Percentiles rank a stretch among this genome's conserved stretches.
Evolutionary conservation across 2,888 invertebrate species (phyloP).

Genomic region (Eupithecia abbreviata): DNA sequence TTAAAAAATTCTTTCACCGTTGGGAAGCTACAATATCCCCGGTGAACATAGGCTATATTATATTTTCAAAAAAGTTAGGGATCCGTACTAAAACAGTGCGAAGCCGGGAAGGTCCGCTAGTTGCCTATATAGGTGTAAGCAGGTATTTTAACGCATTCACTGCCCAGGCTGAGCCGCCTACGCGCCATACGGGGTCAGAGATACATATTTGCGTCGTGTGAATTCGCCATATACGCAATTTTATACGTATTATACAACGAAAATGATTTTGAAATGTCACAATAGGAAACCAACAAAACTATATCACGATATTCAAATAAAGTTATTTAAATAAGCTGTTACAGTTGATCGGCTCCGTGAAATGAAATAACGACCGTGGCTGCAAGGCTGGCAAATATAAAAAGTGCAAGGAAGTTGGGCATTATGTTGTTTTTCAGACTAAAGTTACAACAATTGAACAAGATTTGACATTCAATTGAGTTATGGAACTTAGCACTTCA

Average conservation of each 20-base stretch:
- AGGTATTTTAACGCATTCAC: not conserved
- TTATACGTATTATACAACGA: not conserved
- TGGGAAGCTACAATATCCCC: no score
- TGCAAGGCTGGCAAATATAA: constrained; percentile 61
- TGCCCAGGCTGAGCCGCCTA: not conserved
- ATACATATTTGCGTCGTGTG: not conserved
- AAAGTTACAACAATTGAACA: not conserved
- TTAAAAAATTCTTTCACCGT: no score
- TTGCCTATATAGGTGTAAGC: no score
- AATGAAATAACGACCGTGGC: constrained; percentile 55
- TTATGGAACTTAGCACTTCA: not conserved
- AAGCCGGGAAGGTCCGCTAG: no score
- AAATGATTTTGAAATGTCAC: constrained; percentile 18
- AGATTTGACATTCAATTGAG: not conserved
- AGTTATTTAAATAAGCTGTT: constrained; percentile 42
- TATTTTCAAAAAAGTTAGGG: no score
- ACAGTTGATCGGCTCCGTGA: constrained; percentile 46
- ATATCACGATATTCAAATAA: constrained; percentile 28
- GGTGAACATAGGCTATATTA: no score
- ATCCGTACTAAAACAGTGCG: no score
- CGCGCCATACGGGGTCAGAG: not conserved
- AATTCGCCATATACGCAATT: not conserved
- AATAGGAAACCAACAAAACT: constrained; percentile 27
- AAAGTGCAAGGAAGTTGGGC: constrained; percentile 50
- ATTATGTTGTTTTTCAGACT: not conserved